A percentile compares a stretch with the other conserved stretches of the same genome.
These are phyloP conservation scores for Morone saxatilis DNA, from an alignment of 2,113 vertebrate species.

Conservation along the genomic window DNA sequence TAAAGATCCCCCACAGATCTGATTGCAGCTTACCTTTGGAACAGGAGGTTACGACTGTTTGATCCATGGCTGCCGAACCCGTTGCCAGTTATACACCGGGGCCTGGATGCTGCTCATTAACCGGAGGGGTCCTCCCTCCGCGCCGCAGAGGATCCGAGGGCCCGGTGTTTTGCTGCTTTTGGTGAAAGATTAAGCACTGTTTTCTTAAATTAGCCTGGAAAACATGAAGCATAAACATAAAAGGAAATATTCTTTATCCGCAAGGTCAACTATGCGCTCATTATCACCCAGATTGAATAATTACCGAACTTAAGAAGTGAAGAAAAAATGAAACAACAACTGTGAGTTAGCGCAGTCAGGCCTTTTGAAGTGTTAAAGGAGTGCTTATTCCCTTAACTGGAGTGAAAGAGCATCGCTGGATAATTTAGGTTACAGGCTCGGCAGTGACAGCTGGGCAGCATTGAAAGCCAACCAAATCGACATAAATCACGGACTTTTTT, in stretches of 20 bases:
- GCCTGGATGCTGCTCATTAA: constrained; percentile 75
- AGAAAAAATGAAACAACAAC: constrained; percentile 65
- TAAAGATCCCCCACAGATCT: constrained; percentile 77
- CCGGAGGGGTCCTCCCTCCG: constrained; percentile 67
- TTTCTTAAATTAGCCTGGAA: constrained; percentile 82
- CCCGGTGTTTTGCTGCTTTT: constrained; percentile 76
- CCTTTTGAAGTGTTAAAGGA: constrained; percentile 84
- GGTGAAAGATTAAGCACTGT: constrained; percentile 81
- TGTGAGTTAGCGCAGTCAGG: constrained; percentile 63
- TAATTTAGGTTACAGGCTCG: constrained; percentile 84
- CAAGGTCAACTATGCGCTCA: constrained; percentile 78
- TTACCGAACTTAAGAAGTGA: constrained; percentile 73
- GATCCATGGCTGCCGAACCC: constrained; percentile 75
- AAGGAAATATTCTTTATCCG: constrained; percentile 73
- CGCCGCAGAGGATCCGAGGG: constrained; percentile 48
- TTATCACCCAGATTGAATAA: constrained; percentile 80
- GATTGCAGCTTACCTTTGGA: constrained; percentile 81
- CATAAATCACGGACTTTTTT: constrained; percentile 82
- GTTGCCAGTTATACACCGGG: constrained; percentile 71
- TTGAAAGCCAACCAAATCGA: constrained; percentile 81
- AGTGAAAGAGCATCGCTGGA: constrained; percentile 79
- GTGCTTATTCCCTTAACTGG: constrained; percentile 81
- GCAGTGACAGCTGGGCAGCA: constrained; percentile 84
- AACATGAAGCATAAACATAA: constrained; percentile 77
- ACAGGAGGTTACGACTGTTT: constrained; percentile 84